phyloP scores from a whole-genome alignment of 2,888 invertebrate species.

The Nudaria mundana region DNA sequence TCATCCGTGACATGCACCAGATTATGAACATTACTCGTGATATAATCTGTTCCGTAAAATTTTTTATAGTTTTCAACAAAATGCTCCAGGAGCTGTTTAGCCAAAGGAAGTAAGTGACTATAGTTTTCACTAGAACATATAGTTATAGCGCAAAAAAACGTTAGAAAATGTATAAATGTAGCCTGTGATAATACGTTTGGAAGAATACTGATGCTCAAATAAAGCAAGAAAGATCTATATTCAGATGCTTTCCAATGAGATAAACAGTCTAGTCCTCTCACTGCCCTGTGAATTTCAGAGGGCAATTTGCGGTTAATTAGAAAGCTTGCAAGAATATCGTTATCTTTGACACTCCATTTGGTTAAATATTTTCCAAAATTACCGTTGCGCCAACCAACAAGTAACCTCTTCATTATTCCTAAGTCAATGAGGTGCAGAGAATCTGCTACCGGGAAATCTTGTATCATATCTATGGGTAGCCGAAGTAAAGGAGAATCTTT shows the following conservation, averaged over 20 bases:
- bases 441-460: constrained; percentile 19
- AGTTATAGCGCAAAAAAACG: constrained; percentile 6
- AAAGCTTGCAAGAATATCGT: constrained; percentile 11
- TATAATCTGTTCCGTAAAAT: constrained; percentile 3
- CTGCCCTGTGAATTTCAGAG: constrained; percentile 2
- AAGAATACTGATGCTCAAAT: constrained; percentile 3
- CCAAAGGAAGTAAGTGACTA: too few species aligned
- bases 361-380: not conserved
- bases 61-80: constrained; percentile 1
- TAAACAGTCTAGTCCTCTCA: not conserved
- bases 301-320: constrained; percentile 2
- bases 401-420: constrained; percentile 20
- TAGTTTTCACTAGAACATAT: constrained; percentile 5
- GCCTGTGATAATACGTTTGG: not conserved
- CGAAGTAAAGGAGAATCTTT: constrained; percentile 7
- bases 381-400: constrained; percentile 20
- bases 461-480: constrained; percentile 22
- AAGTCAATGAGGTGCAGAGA: constrained; percentile 17
- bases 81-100: too few species aligned
- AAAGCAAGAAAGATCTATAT: constrained; percentile 5
- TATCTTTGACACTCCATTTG: constrained; percentile 10
- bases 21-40: constrained; percentile 14
- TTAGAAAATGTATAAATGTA: constrained; percentile 3
- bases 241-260: constrained; percentile 8
- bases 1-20: constrained; percentile 7